These are phyloP conservation scores for Trachurus trachurus DNA, from an alignment of 2,797 vertebrate genomes.

Conservation along the genomic window DNA sequence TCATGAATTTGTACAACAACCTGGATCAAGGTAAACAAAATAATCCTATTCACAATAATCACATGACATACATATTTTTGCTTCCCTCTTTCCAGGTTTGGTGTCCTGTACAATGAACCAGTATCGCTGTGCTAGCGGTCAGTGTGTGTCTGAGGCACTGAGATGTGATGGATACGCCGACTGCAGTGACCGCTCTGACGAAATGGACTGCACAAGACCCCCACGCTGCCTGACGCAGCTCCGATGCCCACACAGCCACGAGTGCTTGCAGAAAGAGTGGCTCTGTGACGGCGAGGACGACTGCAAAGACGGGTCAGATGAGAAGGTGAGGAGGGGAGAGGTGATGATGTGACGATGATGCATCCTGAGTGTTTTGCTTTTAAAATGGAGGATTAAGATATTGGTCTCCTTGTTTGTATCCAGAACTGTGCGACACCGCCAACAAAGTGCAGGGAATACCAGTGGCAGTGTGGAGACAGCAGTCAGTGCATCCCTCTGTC, in stretches of 20 bases:
- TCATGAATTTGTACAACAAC: no score
- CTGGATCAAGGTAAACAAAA: neutral
- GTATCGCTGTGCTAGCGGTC: slow-evolving; percentile 88
- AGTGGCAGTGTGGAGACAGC: slow-evolving; percentile 87
- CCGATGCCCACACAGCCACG: slow-evolving; percentile 83
- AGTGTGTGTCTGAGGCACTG: slow-evolving; percentile 87
- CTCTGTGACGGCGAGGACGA: slow-evolving; percentile 90
- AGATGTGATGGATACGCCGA: slow-evolving; percentile 91
- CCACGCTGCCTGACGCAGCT: slow-evolving; percentile 81
- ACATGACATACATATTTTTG: fast-evolving
- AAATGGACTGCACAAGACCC: slow-evolving; percentile 85
- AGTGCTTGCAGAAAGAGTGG: slow-evolving; percentile 92
- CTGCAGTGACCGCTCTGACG: slow-evolving; percentile 92
- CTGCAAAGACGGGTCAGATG: slow-evolving; percentile 91
- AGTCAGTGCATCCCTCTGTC: slow-evolving; percentile 86
- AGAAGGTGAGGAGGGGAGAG: slow-evolving; percentile 83
- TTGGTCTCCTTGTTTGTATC: neutral
- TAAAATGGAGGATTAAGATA: neutral
- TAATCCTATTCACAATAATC: neutral
- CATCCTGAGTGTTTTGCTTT: neutral
- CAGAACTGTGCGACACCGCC: slow-evolving; percentile 82
- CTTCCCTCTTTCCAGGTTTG: slow-evolving; percentile 59
- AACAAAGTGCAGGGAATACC: slow-evolving; percentile 78
- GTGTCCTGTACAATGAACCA: slow-evolving; percentile 77
- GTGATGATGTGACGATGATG: neutral